A percentile compares a stretch with the other conserved stretches of the same genome.
These are phyloP conservation scores for Cordilura impudica DNA, from an alignment of 2,888 invertebrate genomes.

Conservation along the genomic window DNA sequence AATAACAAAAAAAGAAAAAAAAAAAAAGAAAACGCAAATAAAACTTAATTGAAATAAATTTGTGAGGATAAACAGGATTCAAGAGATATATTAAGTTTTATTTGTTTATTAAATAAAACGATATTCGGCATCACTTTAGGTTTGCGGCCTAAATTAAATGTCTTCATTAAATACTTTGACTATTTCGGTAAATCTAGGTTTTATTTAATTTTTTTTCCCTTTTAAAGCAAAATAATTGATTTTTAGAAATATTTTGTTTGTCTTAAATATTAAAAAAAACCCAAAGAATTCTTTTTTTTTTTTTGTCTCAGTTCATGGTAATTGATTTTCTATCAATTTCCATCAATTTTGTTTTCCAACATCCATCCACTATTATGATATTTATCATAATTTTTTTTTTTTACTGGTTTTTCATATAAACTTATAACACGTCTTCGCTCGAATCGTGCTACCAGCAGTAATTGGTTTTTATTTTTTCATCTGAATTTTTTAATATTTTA, in stretches of 20 bases:
- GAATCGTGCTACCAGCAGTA: constrained; percentile 50
- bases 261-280: too few species aligned
- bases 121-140: neutral
- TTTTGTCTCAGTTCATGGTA: neutral
- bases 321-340: neutral
- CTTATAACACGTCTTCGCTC: constrained; percentile 43
- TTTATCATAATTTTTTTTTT: constrained; percentile 47
- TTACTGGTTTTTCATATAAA: constrained; percentile 3
- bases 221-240: neutral
- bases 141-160: neutral
- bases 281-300: too few species aligned
- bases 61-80: neutral
- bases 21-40: neutral
- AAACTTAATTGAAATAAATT: neutral
- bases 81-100: neutral
- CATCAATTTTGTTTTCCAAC: constrained; percentile 13
- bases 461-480: constrained; percentile 41
- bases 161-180: neutral
- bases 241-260: too few species aligned
- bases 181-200: neutral
- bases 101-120: neutral
- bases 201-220: neutral
- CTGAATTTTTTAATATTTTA: constrained; percentile 2
- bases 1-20: too few species aligned
- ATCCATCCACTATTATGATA: constrained; percentile 30